A percentile compares a stretch with the other conserved stretches of the same genome.
phyloP scores from a whole-genome alignment of 2,888 invertebrate species.

The Chaetogeoica ovagalla region DNA sequence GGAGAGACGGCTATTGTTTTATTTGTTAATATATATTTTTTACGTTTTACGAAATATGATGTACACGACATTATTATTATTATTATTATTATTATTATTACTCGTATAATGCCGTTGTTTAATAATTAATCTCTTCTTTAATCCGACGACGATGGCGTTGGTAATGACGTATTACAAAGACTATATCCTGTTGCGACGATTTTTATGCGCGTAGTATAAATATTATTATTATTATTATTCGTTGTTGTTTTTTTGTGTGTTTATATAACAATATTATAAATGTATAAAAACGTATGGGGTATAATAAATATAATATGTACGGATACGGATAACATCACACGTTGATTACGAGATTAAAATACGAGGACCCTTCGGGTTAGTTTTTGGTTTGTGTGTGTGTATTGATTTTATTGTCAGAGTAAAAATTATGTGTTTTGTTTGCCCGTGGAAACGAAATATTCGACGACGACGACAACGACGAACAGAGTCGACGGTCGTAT shows the following conservation, averaged over 20 bases:
- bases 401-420: background rate
- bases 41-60: background rate
- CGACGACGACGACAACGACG: background rate
- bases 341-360: background rate
- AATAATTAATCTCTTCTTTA: background rate
- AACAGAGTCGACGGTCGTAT: too few relatives aligned
- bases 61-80: background rate
- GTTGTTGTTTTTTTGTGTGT: too few relatives aligned
- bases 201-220: too few relatives aligned
- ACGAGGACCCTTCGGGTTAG: background rate
- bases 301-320: too few relatives aligned
- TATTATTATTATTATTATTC: too few relatives aligned
- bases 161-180: background rate
- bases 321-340: too few relatives aligned
- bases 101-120: conserved; percentile 2
- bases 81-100: too few relatives aligned
- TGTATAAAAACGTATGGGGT: too few relatives aligned
- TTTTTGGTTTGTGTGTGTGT: background rate
- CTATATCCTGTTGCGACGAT: background rate
- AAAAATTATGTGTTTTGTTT: background rate
- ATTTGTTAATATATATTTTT: background rate
- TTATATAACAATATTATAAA: too few relatives aligned
- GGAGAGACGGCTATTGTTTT: background rate
- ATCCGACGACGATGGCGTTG: background rate
- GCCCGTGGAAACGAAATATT: background rate